Conservation (phyloP, 1,140 invertebrate genomes). For the Druon quercuslanigerum region DNA sequence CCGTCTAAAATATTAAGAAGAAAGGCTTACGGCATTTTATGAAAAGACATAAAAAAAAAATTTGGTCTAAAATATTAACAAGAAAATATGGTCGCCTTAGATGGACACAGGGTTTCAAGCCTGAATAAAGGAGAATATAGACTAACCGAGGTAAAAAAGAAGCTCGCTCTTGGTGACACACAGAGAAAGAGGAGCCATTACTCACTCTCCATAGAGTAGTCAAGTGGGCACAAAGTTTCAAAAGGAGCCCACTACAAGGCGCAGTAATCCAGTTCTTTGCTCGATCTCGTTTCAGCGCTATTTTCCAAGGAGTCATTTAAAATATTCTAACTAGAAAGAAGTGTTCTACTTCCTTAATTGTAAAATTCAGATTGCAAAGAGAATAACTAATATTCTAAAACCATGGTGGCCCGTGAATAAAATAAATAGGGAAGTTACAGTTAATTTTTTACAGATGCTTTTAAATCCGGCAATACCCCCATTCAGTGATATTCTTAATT, state of each 20-base stretch:
- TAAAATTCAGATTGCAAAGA: not conserved
- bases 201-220: conserved; percentile 28
- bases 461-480: no score
- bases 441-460: no score
- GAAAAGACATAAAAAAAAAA: not conserved
- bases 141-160: conserved; percentile 14
- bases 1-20: not conserved
- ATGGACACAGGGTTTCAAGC: conserved; percentile 3
- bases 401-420: no score
- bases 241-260: conserved; percentile 25
- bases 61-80: not conserved
- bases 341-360: conserved; percentile 2
- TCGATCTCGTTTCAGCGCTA: conserved; percentile 22
- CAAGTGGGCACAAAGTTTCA: conserved; percentile 20
- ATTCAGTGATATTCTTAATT: no score
- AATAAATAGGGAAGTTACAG: no score
- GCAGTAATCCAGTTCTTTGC: conserved; percentile 20
- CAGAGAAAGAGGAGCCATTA: conserved; percentile 26
- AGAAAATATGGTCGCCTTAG: not conserved
- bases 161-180: conserved; percentile 26
- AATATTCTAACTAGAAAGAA: conserved; percentile 20
- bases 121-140: conserved; percentile 3
- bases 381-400: no score
- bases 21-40: not conserved
- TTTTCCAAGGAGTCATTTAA: conserved; percentile 23